phyloP scores from a whole-genome alignment of 2,888 invertebrate species.

The Drosophila peninsularis region DNA sequence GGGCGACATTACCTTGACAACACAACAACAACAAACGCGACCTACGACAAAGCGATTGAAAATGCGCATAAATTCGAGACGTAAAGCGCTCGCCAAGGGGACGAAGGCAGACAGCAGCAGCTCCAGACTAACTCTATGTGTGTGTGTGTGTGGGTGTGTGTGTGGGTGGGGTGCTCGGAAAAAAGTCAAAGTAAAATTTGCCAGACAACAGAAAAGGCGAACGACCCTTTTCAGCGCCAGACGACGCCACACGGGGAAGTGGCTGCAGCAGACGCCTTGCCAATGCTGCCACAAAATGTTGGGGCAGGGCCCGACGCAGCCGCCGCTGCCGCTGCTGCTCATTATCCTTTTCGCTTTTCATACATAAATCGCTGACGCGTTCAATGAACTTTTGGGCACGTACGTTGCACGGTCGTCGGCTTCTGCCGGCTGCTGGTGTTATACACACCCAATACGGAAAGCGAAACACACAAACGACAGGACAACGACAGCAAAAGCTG shows the following conservation, averaged over 20 bases:
- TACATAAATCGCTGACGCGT: constrained; percentile 79
- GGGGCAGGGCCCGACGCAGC: constrained; percentile 67
- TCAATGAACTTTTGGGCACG: constrained; percentile 77
- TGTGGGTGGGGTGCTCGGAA: constrained; percentile 31
- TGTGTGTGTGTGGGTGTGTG: constrained; percentile 6
- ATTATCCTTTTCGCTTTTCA: constrained; percentile 83
- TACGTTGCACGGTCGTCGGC: constrained; percentile 81
- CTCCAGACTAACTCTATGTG: constrained; percentile 19
- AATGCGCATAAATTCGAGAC: constrained; percentile 76
- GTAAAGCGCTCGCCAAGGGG: background rate
- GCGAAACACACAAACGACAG: constrained; percentile 79
- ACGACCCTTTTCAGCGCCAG: constrained; percentile 80
- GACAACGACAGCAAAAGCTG: constrained; percentile 66
- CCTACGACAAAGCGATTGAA: constrained; percentile 80
- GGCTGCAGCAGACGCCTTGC: constrained; percentile 25
- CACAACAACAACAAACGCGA: constrained; percentile 75
- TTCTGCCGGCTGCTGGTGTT: constrained; percentile 62
- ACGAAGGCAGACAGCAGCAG: constrained; percentile 28
- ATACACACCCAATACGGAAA: constrained; percentile 84
- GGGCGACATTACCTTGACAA: constrained; percentile 77
- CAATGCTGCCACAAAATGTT: constrained; percentile 56
- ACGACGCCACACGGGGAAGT: constrained; percentile 51
- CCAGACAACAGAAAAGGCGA: constrained; percentile 81
- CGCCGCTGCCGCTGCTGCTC: constrained; percentile 54
- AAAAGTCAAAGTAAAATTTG: constrained; percentile 74